Conservation (phyloP, 2,113 vertebrate genomes). For the Procapra przewalskii region DNA sequence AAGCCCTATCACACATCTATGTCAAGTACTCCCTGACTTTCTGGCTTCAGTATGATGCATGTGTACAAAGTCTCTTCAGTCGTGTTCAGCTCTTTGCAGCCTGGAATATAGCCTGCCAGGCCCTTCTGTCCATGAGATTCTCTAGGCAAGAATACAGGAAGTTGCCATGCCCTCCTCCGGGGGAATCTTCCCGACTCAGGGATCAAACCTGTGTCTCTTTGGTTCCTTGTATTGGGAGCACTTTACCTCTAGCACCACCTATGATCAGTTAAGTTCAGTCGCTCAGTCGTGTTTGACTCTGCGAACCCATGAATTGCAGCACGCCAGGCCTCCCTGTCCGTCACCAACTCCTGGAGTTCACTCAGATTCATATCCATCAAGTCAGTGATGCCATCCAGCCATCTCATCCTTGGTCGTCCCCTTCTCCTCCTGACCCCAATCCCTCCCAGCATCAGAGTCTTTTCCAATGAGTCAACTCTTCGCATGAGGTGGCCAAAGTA, state of each 20-base stretch:
- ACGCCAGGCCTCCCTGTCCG: too few species aligned
- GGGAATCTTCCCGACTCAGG: background rate
- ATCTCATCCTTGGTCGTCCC: too few species aligned
- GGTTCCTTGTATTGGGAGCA: background rate
- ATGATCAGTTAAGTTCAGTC: background rate
- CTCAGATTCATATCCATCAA: too few species aligned
- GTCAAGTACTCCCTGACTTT: background rate
- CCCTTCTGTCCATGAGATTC: background rate
- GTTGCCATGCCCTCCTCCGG: background rate
- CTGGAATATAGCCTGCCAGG: background rate
- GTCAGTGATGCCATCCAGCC: too few species aligned
- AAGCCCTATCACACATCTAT: background rate
- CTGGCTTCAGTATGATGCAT: background rate
- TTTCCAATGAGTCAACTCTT: too few species aligned
- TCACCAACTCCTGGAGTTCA: too few species aligned
- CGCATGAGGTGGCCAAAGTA: too few species aligned
- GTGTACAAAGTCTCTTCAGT: background rate
- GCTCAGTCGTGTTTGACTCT: too few species aligned
- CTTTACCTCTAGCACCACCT: background rate
- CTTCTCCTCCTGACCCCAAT: too few species aligned
- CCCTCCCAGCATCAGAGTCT: too few species aligned
- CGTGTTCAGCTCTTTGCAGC: background rate
- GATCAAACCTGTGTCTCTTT: background rate
- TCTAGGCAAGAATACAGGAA: background rate
- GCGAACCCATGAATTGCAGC: too few species aligned